Percentiles rank a stretch among this genome's conserved stretches.
Evolutionary conservation across 2,888 invertebrate genomes (phyloP).

Genomic region (Cylloceria caligata): DNA sequence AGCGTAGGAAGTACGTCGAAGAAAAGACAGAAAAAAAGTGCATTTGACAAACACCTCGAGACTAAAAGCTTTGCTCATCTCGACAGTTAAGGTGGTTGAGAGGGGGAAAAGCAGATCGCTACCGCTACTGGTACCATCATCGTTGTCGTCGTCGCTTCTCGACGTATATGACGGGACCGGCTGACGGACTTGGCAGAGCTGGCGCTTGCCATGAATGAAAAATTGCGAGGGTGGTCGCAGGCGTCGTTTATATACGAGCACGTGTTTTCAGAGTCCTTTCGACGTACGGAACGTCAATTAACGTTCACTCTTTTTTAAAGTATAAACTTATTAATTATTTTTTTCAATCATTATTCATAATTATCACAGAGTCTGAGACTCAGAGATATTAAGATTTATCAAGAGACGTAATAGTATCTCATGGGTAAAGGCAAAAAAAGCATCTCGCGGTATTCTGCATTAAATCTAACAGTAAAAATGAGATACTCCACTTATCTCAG

Average conservation of each 20-base stretch:
- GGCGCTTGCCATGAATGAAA: slow-evolving; percentile 21
- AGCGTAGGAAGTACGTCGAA: not conserved
- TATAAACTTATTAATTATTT: not conserved
- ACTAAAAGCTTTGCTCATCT: slow-evolving; percentile 14
- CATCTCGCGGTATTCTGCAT: too few species aligned
- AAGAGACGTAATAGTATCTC: too few species aligned
- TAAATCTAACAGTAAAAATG: too few species aligned
- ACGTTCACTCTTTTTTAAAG: too few species aligned
- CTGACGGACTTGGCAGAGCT: slow-evolving; percentile 19
- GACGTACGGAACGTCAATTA: not conserved
- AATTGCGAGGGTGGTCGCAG: slow-evolving; percentile 26
- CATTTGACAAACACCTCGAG: not conserved
- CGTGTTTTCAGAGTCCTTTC: slow-evolving; percentile 15
- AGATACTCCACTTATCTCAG: too few species aligned
- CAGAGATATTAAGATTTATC: too few species aligned
- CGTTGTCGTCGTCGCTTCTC: slow-evolving; percentile 6
- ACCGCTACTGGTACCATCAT: not conserved
- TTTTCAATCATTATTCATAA: not conserved
- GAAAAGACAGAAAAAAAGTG: not conserved
- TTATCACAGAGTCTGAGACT: too few species aligned
- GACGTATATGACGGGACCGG: slow-evolving; percentile 17
- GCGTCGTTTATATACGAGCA: slow-evolving; percentile 11
- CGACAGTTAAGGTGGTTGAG: not conserved
- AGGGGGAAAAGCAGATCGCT: slow-evolving; percentile 3
- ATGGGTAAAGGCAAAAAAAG: too few species aligned